Base-by-base conservation (phyloP, 2,113 vertebrate species). In the Oxyruncus cristatus region DNA sequence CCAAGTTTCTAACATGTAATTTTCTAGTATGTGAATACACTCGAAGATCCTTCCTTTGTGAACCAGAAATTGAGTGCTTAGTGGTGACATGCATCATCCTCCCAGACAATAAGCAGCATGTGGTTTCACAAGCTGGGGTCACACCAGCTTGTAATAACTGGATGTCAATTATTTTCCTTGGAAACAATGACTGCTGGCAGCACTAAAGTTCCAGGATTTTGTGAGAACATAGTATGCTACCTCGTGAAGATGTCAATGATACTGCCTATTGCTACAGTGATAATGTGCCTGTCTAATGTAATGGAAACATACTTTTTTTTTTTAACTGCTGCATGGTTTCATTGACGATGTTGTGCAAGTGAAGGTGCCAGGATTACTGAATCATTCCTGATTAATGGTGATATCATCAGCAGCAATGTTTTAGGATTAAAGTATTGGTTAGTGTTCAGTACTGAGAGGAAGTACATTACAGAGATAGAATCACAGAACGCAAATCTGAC, bases 81-180 rank as follows among this genome's bases (percentile, higher is more conserved):
- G 79, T 62, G 39, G 24, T 72, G 88, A 92, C 92, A 92, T 84
- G 50, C 41, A 94, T 93, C 68, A 82, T 80, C 82, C 39, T 94
- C 75, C 70, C 59, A 93, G 85, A 92, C 47, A 97, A 94, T 66
- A 77, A 67, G 59, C 44, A 79, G 58, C 66, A 21, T 89, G 79
- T 75, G 62, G 41, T 66, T 93, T 91, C 73, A 61, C 88, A 92
- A 89, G 75, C 66, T 55, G 37, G 61, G 89, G 56, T 96, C 93
- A 92, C 52, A 86, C 44, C 37, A 53, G 39, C 75, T 88, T 86
- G 79, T 92, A 92, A 72, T 67, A 86, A 94, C 58, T 37, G 73
- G 56, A 75, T 84, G 66, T 73, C 81, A 79, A 50, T 92, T 96
- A 95, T 95, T 93, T 92, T 37, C 70, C 92, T 91, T 82, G 86